Evolutionary conservation across 1,140 invertebrate genomes (phyloP), one percentile per base, ranked within the genome.

Genomic region (Apis laboriosa): DNA sequence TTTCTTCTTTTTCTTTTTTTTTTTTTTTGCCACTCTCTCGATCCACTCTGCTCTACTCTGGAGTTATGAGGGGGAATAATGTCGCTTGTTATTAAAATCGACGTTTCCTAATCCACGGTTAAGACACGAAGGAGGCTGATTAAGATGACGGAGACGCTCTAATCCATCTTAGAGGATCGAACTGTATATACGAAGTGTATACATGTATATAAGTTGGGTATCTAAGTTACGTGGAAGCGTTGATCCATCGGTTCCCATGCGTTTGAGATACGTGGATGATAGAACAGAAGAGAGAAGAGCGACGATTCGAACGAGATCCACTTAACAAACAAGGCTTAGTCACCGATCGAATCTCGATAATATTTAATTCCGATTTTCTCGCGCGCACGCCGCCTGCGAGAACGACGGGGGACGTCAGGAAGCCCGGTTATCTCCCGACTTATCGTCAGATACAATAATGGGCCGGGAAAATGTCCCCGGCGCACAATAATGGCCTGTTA

Each of bases 371-470:
- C 67, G 83, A 86, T 89, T 87, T 88, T 85, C 85, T 86, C 77
- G 83, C 88, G 83, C 88, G 77, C 90, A 90, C 90, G 86, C 89
- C 89, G 88, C 86, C 77, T 77, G 78, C 84, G 64, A 79, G 80
- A 81, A 83, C 68, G 78, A 85, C 80, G 75, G 71, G 86, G 84
- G 88, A 87, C 76, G 81, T 83, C 71, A 77, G 80, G 83, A 79
- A 75, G 66, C 63, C 80, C 84, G 73, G 80, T 91, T 91, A 91
- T 91, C 90, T 91, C 84, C 77, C 85, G 87, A 90, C 86, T 91
- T 92, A 92, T 92, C 84, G 84, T 86, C 87, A 86, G 86, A 89
- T 90, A 90, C 84, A 90, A 90, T 91, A 92, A 90, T 88, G 85
- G 87, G 76, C 73, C 83, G 87, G 89, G 89, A 89, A 89, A 90